Conservation (phyloP, 2,888 invertebrate species). For the Patella ulyssiponensis region DNA sequence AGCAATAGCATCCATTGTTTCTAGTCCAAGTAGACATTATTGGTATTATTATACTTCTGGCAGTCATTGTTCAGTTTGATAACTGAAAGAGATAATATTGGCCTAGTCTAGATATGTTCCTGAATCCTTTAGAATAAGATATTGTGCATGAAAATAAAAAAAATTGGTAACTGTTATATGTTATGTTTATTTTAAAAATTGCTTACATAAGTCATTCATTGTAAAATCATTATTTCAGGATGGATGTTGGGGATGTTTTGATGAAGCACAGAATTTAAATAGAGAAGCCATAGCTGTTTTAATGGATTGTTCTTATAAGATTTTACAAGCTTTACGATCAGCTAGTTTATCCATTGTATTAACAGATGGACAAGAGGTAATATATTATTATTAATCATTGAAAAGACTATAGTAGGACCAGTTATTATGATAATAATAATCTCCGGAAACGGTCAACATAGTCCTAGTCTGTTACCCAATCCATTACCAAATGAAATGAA, state of each 20-base stretch:
- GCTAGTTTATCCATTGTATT: constrained; percentile 56
- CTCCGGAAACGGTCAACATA: background rate
- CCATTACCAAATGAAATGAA: too few relatives aligned
- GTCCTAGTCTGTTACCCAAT: too few relatives aligned
- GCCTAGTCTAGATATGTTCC: too few relatives aligned
- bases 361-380: constrained; percentile 68
- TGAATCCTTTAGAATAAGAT: too few relatives aligned
- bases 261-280: constrained; percentile 65
- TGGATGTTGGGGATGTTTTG: constrained; percentile 72
- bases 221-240: constrained; percentile 50
- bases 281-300: constrained; percentile 63
- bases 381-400: background rate
- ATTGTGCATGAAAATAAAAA: too few relatives aligned
- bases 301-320: constrained; percentile 63
- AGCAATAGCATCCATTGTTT: too few relatives aligned
- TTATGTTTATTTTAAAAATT: too few relatives aligned
- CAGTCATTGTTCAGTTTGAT: background rate
- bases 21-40: too few relatives aligned
- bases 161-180: too few relatives aligned
- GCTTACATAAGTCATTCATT: too few relatives aligned
- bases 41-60: background rate
- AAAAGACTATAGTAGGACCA: background rate
- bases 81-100: too few relatives aligned
- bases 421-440: background rate
- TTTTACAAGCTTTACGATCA: constrained; percentile 61